Base-by-base conservation (phyloP, 2,797 vertebrate genomes). In the Halcyon leucocephala region DNA sequence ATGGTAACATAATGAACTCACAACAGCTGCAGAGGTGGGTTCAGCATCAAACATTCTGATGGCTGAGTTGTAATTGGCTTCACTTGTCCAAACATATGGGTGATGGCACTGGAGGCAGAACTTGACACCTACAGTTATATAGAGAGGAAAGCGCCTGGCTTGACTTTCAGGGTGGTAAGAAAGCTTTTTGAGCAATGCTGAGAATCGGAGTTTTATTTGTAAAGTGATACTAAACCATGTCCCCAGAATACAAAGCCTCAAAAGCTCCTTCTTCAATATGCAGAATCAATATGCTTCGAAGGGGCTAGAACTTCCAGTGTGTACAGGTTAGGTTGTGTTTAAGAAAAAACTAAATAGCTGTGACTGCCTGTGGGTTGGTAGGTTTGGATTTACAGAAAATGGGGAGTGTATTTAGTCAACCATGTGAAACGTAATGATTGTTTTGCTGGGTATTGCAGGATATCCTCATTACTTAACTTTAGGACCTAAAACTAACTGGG, bases 101-200 rank as follows among this genome's bases (percentile, higher is more conserved):
- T 67, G 95, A 64, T 87, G 79, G 58, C 54, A 86, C 79, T 93
- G 55, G 39, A 91, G 72, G 69, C 76, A 90, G 67, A 95, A 90
- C 46, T 71, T 81, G 76, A 91, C 65, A 61, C 76, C 49, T 91
- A 13, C 3, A 21, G 35, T 81, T 88, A 18, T 2, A 33, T 2
- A 22, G 60, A 71, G 57, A 65, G 33, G 14, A 87, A 66, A 1
- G 60, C 91, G n/a, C 61, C 65, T 94, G 44, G 14, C 24, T 92
- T 93, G 58, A 24, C 46, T 91, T 91, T n/a, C 24, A 51, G 80
- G 26, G 26, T 79, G 69, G 35, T 64, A 72, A 54, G 49, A 83
- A 55, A 72, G 35, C 18, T 73, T 86, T 64, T 37, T 72, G 51
- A 79, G 46, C n/a, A 76, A 33, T 37, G 12, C 29, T 58, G 35